These are phyloP conservation scores for Virgularia gustaviana DNA, from an alignment of 92 coral and sea anemone species.

Conservation along the genomic window DNA sequence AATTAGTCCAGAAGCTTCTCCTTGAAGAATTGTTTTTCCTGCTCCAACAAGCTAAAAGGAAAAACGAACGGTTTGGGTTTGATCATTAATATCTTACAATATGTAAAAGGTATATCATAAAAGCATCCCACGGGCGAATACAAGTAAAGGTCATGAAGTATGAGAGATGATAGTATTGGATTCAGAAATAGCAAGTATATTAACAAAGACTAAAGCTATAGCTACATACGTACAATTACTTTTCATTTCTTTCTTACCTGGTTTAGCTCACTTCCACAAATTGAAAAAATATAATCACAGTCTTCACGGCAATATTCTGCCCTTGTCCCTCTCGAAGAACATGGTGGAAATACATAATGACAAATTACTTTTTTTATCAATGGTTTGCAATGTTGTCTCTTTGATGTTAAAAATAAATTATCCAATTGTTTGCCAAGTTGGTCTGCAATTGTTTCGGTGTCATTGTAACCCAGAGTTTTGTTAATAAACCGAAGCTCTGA, in stretches of 20 bases:
- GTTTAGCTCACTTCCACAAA: constrained; percentile 54
- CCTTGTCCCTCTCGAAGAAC: constrained; percentile 47
- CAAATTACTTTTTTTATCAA: constrained; percentile 62
- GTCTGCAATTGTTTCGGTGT: neutral
- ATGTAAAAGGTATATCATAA: too few species aligned
- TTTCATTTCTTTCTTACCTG: constrained; percentile 39
- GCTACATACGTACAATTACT: neutral
- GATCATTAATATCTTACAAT: too few species aligned
- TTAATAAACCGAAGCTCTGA: constrained; percentile 9
- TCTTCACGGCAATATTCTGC: constrained; percentile 75
- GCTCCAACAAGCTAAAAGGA: constrained; percentile 23
- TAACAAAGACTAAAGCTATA: neutral
- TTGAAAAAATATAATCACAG: constrained; percentile 66
- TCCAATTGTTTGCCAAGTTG: neutral
- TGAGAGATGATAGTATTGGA: too few species aligned
- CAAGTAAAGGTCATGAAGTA: too few species aligned
- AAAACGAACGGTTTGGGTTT: too few species aligned
- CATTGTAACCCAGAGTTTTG: constrained; percentile 6
- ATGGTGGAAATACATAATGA: constrained; percentile 71
- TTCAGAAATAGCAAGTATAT: too few species aligned
- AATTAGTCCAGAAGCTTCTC: neutral
- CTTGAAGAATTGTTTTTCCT: neutral
- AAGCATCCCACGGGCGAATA: too few species aligned
- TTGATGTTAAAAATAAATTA: neutral
- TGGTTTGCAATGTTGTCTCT: constrained; percentile 43